Evolutionary conservation across 2,888 invertebrate species (phyloP), one percentile per base, ranked within the genome.

Genomic region (Xestoiulus laeticollis): DNA sequence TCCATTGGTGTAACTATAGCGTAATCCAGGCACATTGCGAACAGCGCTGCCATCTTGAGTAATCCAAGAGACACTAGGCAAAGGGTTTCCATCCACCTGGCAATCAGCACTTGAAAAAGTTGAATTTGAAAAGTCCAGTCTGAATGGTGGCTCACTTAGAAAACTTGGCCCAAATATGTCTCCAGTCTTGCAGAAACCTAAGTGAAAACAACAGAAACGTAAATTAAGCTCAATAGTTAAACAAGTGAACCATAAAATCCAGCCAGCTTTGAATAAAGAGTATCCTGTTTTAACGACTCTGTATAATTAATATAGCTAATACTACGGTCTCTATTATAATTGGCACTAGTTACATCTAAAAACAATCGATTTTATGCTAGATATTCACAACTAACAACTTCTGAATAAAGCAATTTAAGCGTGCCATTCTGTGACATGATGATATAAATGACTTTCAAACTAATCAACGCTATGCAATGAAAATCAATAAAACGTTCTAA

Each of bases 11-110:
- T 48, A 82, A 30, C 38, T 43, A 48, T 88, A 87, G 32, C 88
- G 86, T 83, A 88, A 87, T 87, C 87, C 87, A 53, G 86, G 78
- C 48, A 87, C 59, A 38, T 86, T 44, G 10, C 44, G 78, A 32
- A 87, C 88, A 33, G 68, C 30, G 26, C 14, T 83, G 26, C 88
- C 88, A 48, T 88, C 88, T 38, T 43, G 78, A 22, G 87, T 78
- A 68, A 88, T 92, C 92, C 92, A 92, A 16, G 90, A 90, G 68
- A 92, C 90, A 22, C 88, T 88, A 1, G 92, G 92, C 19, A 90
- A 89, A 0, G 92, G 92, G n/a, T 91, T 91, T 3, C 92, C 92
- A 10, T 90, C 90, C 0, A 92, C 91, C 88, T 90, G 90, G 88
- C 92, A 92, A 90, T 92, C 91, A 4, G 92, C 88, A 44, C 30